Conservation (phyloP, 1,140 invertebrate species). For the Cardiocondyla obscurior region DNA sequence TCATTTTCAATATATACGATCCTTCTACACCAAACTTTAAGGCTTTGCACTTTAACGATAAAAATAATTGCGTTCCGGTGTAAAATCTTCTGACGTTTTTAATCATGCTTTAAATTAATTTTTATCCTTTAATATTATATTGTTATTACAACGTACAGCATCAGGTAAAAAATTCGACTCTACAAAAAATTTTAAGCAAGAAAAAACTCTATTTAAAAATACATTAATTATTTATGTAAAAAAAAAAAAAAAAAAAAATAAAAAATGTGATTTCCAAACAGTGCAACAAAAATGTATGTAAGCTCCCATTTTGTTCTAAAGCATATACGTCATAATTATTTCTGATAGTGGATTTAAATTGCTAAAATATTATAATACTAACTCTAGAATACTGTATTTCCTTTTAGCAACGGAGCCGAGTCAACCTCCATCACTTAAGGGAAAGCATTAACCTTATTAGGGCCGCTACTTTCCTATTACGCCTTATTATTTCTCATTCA, state of each 20-base stretch:
- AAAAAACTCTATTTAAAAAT: neutral
- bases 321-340: neutral
- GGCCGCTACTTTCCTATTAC: conserved; percentile 48
- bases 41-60: neutral
- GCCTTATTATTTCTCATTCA: conserved; percentile 45
- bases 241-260: too few relatives aligned
- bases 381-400: conserved; percentile 31
- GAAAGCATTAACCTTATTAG: conserved; percentile 51
- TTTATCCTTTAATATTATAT: neutral
- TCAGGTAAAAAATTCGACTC: neutral
- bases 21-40: conserved; percentile 22
- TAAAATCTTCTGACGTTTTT: neutral
- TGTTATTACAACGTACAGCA: neutral
- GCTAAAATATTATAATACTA: conserved; percentile 27
- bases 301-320: neutral
- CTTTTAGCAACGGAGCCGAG: conserved; percentile 13
- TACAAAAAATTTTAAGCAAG: neutral
- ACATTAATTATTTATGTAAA: neutral
- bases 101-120: neutral
- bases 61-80: neutral
- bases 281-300: neutral
- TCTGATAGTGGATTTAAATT: conserved; percentile 12
- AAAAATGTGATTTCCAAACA: too few relatives aligned
- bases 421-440: conserved; percentile 53
- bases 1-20: conserved; percentile 42